Base-by-base conservation (phyloP, 1,140 invertebrate species). In the Antheraea pernyi region DNA sequence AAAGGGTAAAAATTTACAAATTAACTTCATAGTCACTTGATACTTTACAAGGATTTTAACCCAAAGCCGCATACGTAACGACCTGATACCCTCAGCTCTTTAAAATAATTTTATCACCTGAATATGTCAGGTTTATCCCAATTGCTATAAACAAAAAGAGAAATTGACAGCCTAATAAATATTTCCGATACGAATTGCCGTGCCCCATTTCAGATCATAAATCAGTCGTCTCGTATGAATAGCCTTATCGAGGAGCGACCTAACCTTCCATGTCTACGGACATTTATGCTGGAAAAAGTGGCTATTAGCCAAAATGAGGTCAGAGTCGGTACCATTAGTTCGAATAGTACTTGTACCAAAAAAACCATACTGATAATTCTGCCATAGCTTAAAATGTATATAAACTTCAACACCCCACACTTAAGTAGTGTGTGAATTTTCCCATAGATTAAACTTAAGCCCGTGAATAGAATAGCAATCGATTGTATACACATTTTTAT, bases 181-280 rank as follows among this genome's bases (percentile, higher is more conserved):
- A 53, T 53, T 53, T n/a, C 46, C 46, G 46, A 53, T 53, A 53
- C 46, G 46, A 53, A 53, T 53, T 53, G 16, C 46, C 46, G 46
- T 53, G 46, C 10, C 39, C 46, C 0, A 53, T 53, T 53, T 53
- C 16, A n/a, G 46, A 53, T 53, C 46, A 53, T 53, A 53, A 53
- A 53, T 53, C 46, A n/a, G 16, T n/a, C 46, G 46, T 53, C 46
- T 53, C 11, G 11, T 53, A 16, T 53, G 46, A 53, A 53, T 53
- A n/a, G 16, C 46, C 46, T 53, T 53, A 53, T 53, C 11, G 46
- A 13, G 0, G 46, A 53, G 13, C 16, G 13, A 13, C 11, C 16
- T 53, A 42, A 53, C 46, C 46, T 53, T 53, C 46, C 46, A 53
- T 53, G 46, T 53, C 46, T 53, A n/a, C 10, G 46, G 16, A 16